Conservation (phyloP, 2,113 vertebrate species). For the Indicator maculatus region DNA sequence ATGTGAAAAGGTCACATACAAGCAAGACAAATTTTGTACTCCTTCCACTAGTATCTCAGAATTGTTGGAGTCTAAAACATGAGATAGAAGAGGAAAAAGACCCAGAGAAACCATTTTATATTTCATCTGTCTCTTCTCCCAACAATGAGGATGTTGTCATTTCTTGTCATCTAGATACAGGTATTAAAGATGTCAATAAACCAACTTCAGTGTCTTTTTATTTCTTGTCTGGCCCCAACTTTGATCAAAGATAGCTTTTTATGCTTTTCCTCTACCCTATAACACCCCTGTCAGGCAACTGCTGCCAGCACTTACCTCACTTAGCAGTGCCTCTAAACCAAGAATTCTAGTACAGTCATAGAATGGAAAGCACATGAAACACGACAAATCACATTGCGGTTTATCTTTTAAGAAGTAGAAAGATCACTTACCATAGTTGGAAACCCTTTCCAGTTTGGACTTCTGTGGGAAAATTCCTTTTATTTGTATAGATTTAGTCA, state of each 20-base stretch:
- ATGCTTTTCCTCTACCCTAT: background rate
- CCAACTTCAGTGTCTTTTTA: background rate
- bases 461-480: background rate
- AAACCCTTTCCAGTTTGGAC: background rate
- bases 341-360: conserved; percentile 4
- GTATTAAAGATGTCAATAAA: background rate
- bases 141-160: fast-evolving
- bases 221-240: background rate
- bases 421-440: background rate
- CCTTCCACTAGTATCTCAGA: background rate
- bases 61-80: background rate
- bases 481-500: background rate
- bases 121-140: background rate
- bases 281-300: background rate
- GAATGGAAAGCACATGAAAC: background rate
- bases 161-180: background rate
- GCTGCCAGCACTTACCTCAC: conserved; percentile 50
- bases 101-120: background rate
- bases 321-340: background rate
- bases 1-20: background rate
- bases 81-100: background rate
- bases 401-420: background rate
- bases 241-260: background rate
- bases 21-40: background rate
- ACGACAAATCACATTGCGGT: background rate